A percentile compares a stretch with the other conserved stretches of the same genome.
Evolutionary conservation across 2,797 vertebrate genomes (phyloP).

Genomic region (Chiroxiphia lanceolata): DNA sequence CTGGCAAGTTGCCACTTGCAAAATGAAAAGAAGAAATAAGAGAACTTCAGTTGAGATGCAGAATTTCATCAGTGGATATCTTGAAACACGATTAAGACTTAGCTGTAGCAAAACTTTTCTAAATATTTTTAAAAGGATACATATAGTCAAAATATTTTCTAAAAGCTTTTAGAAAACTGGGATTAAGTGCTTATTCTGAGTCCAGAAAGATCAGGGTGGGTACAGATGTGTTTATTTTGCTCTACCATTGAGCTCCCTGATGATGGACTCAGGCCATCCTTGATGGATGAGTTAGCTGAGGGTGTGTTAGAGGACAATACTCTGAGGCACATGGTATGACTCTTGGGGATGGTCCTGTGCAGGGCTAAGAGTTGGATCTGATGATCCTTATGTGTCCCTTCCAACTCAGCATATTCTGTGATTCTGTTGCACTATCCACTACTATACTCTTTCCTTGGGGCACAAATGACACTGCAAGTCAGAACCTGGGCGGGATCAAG

Average conservation of each 20-base stretch:
- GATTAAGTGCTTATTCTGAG: neutral
- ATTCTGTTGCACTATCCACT: neutral
- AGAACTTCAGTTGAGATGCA: neutral
- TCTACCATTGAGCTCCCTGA: neutral
- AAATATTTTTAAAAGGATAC: neutral
- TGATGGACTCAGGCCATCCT: neutral
- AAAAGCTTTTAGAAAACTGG: neutral
- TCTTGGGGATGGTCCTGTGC: neutral
- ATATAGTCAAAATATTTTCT: neutral
- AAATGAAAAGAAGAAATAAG: conserved; percentile 5
- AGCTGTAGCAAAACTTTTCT: neutral
- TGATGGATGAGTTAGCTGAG: neutral
- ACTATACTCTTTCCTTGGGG: neutral
- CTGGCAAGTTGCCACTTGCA: neutral
- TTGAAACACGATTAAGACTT: neutral
- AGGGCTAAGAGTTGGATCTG: neutral
- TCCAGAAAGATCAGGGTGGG: neutral
- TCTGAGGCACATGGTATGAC: neutral
- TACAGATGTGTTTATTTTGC: neutral
- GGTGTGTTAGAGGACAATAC: neutral
- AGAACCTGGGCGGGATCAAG: neutral
- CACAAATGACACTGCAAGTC: neutral
- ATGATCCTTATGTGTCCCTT: neutral
- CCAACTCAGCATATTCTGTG: neutral
- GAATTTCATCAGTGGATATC: neutral